Base-by-base conservation (phyloP, 1,140 invertebrate genomes). In the Drosophila insularis region DNA sequence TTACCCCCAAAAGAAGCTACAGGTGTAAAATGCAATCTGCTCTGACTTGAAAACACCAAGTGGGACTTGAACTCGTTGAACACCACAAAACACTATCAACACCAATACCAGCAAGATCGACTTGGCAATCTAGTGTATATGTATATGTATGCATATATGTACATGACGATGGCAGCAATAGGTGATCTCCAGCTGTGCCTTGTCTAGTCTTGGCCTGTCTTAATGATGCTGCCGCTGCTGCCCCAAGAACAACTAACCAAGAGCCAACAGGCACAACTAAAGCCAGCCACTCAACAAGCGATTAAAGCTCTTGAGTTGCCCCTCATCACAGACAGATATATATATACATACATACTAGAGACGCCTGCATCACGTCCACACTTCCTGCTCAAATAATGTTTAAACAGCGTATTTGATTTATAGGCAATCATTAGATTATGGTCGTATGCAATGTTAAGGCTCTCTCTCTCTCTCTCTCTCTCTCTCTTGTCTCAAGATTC, bases 321-420 rank as follows among this genome's bases (percentile, higher is more conserved):
- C 66, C 23, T 31, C 53, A 23, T 31, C 53, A 55, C 60, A 43
- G 14, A 63, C 21, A 35, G 35, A 14, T 27, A 54, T 4, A 27
- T 4, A 27, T 7, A 32, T 32, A 10, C 32, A 35, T 35, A 35
- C 10, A 39, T 37, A 37, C 10, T 63, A 40, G 65, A 75, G 65
- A 75, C 74, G 84, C 69, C 86, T 84, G 75, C 76, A 84, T 68
- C 84, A 89, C 80, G 80, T 89, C 84, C 82, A 84, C 84, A 89
- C 84, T 87, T 87, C 84, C 84, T 87, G 84, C 84, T 87, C 84
- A 89, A 87, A 86, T 86, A 86, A 89, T 89, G 82, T 80, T 87
- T 84, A 80, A 84, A 70, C 68, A 79, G 82, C 80, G 68, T 84
- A 82, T 89, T 87, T 87, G 84, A 87, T 87, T 87, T 87, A 87